Evolutionary conservation across 92 coral and sea anemone genomes (phyloP).

Genomic region (Parazoanthus atlanticus): DNA sequence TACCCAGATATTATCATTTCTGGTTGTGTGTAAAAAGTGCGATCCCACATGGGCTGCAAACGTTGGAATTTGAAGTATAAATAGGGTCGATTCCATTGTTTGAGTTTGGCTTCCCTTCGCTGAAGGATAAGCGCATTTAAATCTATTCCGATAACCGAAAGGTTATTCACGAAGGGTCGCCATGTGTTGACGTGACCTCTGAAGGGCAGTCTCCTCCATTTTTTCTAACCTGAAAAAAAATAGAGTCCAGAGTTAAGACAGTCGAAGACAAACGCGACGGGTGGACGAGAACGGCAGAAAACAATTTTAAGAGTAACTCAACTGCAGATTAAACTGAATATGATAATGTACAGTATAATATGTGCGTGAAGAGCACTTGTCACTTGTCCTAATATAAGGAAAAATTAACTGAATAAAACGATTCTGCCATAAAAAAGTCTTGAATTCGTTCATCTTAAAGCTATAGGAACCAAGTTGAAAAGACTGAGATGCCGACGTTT

Average conservation of each 20-base stretch:
- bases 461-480: no score
- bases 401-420: no score
- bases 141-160: slow-evolving; percentile 78
- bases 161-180: slow-evolving; percentile 78
- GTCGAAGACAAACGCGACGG: no score
- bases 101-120: slow-evolving; percentile 75
- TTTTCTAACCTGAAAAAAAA: neutral
- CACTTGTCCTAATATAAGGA: no score
- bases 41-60: slow-evolving; percentile 22
- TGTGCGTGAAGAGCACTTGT: no score
- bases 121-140: slow-evolving; percentile 96
- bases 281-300: neutral
- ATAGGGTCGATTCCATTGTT: rapidly evolving
- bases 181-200: slow-evolving; percentile 79
- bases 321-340: no score
- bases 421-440: no score
- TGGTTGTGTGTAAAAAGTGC: neutral
- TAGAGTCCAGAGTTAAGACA: no score
- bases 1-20: neutral
- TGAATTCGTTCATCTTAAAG: no score
- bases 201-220: slow-evolving; percentile 87
- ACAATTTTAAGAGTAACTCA: no score
- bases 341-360: no score
- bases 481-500: no score
- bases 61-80: slow-evolving; percentile 27